Evolutionary conservation across 2,888 invertebrate genomes (phyloP), one percentile per base, ranked within the genome.

Genomic region (Melanchra persicariae): DNA sequence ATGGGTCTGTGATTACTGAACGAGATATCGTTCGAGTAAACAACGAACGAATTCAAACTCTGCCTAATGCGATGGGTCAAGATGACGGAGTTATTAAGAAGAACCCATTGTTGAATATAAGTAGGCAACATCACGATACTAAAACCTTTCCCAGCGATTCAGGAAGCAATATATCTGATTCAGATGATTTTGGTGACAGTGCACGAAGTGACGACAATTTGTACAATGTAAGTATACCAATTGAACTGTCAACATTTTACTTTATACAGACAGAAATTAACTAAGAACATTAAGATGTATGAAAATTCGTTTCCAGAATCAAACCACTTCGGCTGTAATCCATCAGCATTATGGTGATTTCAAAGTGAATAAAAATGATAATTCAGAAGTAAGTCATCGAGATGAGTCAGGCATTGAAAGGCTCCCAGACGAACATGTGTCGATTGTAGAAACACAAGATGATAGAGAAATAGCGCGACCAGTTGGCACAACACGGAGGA

Each of bases 371-470:
- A 92, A 90, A 69, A 90, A 85, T 70, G 92, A 92, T n/a, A 91
- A 83, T 80, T 85, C 83, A 76, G 95, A 95, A 82, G 51, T 91
- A 19, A 92, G 82, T 65, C 94, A 96, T 83, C 95, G 97, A 55
- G 97, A 97, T 73, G 96, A 96, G 74, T 95, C 96, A 19, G 94
- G 95, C 30, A 97, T 97, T 24, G 98, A 98, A 93, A 96, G 97
- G 76, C 95, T 98, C 52, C 98, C 98, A 2, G 98, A 98, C 87
- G 98, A 98, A 91, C 98, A 98, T 89, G 98, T 98, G 12, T 97
- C 98, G 2, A 98, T 98, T 70, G 97, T 98, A 12, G 98, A 98
- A 93, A 98, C 98, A 8, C 96, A 97, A 78, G 98, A 98, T 77
- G 97, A 97, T 62, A 95, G 97, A 73, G 96, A 97, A 81, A 98